Percentiles rank a stretch among this genome's conserved stretches.
phyloP scores from a whole-genome alignment of 37 sponge, comb jelly and placozoan species.

The Haliclona indistincta region DNA sequence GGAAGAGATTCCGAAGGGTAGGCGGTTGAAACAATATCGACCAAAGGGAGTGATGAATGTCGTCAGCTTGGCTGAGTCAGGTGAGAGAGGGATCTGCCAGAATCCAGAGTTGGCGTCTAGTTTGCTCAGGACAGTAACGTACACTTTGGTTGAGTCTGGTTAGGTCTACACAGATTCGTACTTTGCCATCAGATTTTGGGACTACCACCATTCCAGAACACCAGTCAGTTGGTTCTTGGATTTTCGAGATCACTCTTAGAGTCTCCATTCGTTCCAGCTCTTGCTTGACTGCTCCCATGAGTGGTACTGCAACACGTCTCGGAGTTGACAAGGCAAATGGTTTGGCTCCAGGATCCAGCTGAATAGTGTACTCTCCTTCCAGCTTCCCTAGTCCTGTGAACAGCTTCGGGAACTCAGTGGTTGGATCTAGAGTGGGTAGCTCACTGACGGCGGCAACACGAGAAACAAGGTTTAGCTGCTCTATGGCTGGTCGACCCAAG shows the following conservation, averaged over 20 bases:
- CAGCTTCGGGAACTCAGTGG: slow-evolving; percentile 18
- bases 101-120: slow-evolving; percentile 38
- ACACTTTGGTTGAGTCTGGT: slow-evolving; percentile 45
- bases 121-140: slow-evolving; percentile 1
- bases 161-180: slow-evolving; percentile 48
- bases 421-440: background rate
- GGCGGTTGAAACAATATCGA: slow-evolving; percentile 30
- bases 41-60: slow-evolving; percentile 53
- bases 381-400: slow-evolving; percentile 47
- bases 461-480: slow-evolving; percentile 11
- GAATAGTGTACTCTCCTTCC: slow-evolving; percentile 29
- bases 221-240: slow-evolving; percentile 35
- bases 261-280: slow-evolving; percentile 55
- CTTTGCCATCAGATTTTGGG: slow-evolving; percentile 20
- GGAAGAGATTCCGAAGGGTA: slow-evolving; percentile 46
- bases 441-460: slow-evolving; percentile 7
- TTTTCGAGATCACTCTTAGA: slow-evolving; percentile 12
- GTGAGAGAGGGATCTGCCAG: slow-evolving; percentile 46
- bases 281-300: slow-evolving; percentile 14
- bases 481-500: slow-evolving; percentile 46
- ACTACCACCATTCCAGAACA: slow-evolving; percentile 50
- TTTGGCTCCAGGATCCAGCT: slow-evolving; percentile 13
- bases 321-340: slow-evolving; percentile 41
- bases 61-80: slow-evolving; percentile 22
- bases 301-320: slow-evolving; percentile 37